phyloP scores from a whole-genome alignment of 2,888 invertebrate genomes.

The Melitaea athalia region DNA sequence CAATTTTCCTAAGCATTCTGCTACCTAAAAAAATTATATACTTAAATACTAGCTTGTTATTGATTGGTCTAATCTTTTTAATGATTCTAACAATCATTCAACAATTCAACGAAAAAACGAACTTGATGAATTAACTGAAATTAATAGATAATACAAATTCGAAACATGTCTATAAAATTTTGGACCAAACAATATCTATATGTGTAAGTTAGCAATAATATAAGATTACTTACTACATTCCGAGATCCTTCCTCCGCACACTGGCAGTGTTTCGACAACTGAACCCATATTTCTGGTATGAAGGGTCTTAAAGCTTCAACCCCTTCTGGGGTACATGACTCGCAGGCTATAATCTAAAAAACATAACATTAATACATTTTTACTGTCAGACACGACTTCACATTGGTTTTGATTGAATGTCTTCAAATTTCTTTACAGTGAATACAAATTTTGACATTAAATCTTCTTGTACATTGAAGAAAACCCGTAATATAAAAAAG shows the following conservation, averaged over 20 bases:
- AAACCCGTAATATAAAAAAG: no score
- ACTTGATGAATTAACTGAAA: no score
- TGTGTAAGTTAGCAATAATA: no score
- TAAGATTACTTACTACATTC: constrained; percentile 87
- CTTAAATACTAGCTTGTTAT: neutral
- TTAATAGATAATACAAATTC: no score
- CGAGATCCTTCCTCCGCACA: constrained; percentile 99
- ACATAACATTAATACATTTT: constrained; percentile 11
- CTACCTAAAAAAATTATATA: constrained; percentile 79
- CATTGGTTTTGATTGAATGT: neutral
- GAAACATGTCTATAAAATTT: no score
- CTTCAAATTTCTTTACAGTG: neutral
- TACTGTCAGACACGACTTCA: neutral
- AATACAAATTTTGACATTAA: no score
- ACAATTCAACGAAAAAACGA: no score
- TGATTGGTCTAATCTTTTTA: no score
- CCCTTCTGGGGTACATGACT: constrained; percentile 88
- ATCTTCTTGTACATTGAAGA: no score
- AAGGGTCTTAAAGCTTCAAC: constrained; percentile 89
- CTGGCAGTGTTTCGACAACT: constrained; percentile 96
- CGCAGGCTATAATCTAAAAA: constrained; percentile 90
- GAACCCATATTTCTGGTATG: constrained; percentile 94
- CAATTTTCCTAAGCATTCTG: constrained; percentile 98
- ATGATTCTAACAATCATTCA: no score
- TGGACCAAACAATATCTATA: no score